Evolutionary conservation across 2,797 vertebrate species (phyloP).

Genomic region (Dendrocincla fuliginosa): DNA sequence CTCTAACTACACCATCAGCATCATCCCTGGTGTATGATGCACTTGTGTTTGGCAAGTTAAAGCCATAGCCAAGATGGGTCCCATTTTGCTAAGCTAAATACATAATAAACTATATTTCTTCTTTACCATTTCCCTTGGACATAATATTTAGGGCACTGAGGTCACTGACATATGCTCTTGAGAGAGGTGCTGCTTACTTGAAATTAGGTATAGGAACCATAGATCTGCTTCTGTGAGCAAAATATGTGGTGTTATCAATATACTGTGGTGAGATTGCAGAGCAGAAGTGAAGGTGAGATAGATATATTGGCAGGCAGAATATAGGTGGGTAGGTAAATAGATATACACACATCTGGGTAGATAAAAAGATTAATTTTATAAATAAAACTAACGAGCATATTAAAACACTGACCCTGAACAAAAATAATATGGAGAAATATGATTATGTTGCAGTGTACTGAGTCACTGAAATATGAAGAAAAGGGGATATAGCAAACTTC

Average conservation of each 20-base stretch:
- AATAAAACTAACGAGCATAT: not conserved
- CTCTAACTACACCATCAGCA: not conserved
- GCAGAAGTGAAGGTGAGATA: not conserved
- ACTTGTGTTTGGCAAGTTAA: not conserved
- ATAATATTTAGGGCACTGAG: not conserved
- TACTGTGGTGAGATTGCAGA: not conserved
- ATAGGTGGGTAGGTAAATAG: not conserved
- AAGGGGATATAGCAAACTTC: not conserved
- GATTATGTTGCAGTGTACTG: not conserved
- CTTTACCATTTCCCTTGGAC: not conserved
- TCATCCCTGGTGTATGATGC: fast-evolving
- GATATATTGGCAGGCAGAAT: not conserved
- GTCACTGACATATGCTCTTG: not conserved
- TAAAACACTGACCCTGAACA: not conserved
- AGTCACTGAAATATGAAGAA: not conserved
- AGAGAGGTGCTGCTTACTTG: not conserved
- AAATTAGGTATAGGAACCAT: not conserved
- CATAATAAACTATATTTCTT: not conserved
- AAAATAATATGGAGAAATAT: not conserved
- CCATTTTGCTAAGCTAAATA: not conserved
- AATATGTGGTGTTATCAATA: not conserved
- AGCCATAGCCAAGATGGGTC: not conserved
- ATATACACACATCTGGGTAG: not conserved
- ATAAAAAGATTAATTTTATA: not conserved
- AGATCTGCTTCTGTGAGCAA: not conserved